Conservation (phyloP, 2,113 vertebrate genomes). For the Thalassarche chlororhynchos region DNA sequence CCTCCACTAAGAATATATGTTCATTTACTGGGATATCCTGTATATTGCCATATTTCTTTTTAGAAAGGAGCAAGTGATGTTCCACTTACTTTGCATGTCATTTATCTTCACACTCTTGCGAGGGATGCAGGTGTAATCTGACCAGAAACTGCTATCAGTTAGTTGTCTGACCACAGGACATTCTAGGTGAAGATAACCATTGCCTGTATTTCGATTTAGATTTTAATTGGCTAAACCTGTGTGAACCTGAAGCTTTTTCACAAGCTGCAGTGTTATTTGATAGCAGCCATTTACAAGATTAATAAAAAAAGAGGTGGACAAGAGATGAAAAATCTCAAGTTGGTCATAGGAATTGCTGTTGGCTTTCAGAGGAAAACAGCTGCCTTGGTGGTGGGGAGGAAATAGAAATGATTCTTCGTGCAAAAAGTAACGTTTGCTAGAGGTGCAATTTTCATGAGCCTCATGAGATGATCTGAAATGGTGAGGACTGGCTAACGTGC, state of each 20-base stretch:
- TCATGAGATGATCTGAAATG: neutral
- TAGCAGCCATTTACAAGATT: neutral
- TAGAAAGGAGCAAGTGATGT: neutral
- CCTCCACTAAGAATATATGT: rapidly evolving
- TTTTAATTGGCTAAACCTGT: neutral
- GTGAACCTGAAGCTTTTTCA: neutral
- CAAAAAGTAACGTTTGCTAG: neutral
- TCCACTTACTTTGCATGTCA: neutral
- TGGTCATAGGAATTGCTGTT: neutral
- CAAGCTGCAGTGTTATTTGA: neutral
- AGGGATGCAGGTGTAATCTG: neutral
- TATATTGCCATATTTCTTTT: neutral
- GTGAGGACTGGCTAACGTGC: neutral
- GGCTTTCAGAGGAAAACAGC: neutral
- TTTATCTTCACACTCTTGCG: neutral
- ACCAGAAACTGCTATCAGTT: neutral
- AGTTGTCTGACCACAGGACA: neutral
- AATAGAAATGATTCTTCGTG: neutral
- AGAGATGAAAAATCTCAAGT: neutral
- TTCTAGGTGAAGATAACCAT: neutral
- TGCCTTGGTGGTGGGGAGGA: neutral
- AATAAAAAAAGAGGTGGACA: neutral
- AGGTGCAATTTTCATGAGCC: neutral
- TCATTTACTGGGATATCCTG: neutral
- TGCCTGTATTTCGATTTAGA: neutral